A percentile compares a stretch with the other conserved stretches of the same genome.
Evolutionary conservation across 2,888 invertebrate species (phyloP).

Genomic region (Agriopis aurantiaria): DNA sequence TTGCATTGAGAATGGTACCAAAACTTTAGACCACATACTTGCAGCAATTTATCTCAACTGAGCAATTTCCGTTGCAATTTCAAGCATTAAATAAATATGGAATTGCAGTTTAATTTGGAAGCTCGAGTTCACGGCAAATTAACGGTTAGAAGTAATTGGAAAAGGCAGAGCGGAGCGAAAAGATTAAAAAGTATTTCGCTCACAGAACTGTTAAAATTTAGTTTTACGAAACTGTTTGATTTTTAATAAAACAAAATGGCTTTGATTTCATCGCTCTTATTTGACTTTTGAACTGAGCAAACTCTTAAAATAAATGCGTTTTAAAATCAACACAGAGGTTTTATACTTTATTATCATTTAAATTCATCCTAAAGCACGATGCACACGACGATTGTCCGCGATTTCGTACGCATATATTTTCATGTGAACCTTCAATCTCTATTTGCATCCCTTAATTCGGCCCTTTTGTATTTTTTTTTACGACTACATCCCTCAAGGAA

Average conservation of each 20-base stretch:
- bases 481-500: too few species aligned
- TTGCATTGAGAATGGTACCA: not conserved
- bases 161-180: conserved; percentile 15
- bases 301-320: not conserved
- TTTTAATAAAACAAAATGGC: not conserved
- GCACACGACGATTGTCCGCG: not conserved
- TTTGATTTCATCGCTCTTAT: not conserved
- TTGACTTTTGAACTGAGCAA: not conserved
- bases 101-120: conserved; percentile 37
- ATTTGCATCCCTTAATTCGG: too few species aligned
- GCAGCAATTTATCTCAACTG: conserved; percentile 41
- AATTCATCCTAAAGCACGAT: not conserved
- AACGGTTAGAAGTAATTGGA: conserved; percentile 39
- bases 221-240: conserved; percentile 1
- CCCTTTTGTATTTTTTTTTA: too few species aligned
- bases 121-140: conserved; percentile 29
- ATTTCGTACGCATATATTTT: not conserved
- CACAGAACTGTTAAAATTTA: not conserved
- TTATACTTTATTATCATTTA: not conserved
- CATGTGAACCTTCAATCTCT: too few species aligned
- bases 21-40: conserved; percentile 14
- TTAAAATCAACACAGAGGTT: not conserved
- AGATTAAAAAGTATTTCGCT: conserved; percentile 2
- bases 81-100: conserved; percentile 44
- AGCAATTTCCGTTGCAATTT: conserved; percentile 48